Conservation (phyloP, 2,113 vertebrate genomes). For the Noturus placidus region DNA sequence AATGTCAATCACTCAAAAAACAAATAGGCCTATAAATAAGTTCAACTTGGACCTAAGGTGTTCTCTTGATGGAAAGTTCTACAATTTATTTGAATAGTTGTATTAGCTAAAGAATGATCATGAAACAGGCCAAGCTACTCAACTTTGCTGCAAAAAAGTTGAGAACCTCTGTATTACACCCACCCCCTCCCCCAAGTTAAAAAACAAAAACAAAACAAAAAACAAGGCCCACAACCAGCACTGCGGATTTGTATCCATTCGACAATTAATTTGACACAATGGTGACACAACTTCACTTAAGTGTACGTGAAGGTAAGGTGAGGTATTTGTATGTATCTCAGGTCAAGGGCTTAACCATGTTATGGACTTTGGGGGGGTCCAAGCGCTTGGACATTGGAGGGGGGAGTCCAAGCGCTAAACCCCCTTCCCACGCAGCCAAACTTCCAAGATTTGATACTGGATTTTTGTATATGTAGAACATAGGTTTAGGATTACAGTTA, state of each 20-base stretch:
- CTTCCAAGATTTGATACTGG: too few species aligned
- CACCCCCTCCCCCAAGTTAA: too few species aligned
- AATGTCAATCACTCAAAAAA: neutral
- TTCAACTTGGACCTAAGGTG: neutral
- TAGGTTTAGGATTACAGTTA: too few species aligned
- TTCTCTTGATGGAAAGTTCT: neutral
- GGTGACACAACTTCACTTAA: neutral
- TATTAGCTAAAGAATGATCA: neutral
- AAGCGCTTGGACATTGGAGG: too few species aligned
- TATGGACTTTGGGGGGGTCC: too few species aligned
- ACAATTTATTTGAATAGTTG: neutral
- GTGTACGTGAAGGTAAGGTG: neutral
- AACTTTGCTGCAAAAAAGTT: neutral
- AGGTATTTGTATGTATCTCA: neutral
- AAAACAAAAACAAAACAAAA: too few species aligned
- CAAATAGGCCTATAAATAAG: neutral
- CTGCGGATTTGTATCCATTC: neutral
- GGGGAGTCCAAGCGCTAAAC: too few species aligned
- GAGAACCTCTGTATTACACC: neutral
- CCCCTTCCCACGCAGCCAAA: too few species aligned
- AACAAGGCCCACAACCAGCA: neutral
- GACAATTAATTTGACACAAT: neutral
- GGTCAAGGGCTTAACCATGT: too few species aligned
- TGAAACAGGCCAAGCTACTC: neutral
- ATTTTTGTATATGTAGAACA: too few species aligned